Conservation (phyloP, 1,140 invertebrate species). For the Drosophila pallidifrons region DNA sequence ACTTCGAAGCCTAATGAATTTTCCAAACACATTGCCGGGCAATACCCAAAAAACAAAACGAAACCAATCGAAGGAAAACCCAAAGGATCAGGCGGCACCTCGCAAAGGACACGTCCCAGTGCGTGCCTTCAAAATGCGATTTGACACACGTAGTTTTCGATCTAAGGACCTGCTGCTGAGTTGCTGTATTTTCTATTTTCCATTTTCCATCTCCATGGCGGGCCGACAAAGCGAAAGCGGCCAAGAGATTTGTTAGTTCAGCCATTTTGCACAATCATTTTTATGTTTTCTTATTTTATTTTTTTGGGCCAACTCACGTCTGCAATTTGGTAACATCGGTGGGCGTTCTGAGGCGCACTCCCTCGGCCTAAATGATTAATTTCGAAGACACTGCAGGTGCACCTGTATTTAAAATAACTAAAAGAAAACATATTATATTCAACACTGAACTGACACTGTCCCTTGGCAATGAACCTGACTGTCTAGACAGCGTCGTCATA, state of each 20-base stretch:
- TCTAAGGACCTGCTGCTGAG: slow-evolving; percentile 9
- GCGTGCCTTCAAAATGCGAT: slow-evolving; percentile 23
- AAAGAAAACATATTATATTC: slow-evolving; percentile 29
- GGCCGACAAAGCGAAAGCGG: slow-evolving; percentile 33
- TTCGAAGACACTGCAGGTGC: slow-evolving; percentile 33
- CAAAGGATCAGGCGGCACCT: slow-evolving; percentile 11
- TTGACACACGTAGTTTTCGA: slow-evolving; percentile 17
- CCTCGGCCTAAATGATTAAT: slow-evolving; percentile 36
- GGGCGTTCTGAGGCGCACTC: slow-evolving; percentile 25
- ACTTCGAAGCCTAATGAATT: slow-evolving; percentile 29
- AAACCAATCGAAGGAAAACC: slow-evolving; percentile 23
- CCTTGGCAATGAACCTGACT: slow-evolving; percentile 25
- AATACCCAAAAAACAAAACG: slow-evolving; percentile 27
- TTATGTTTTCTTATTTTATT: not conserved
- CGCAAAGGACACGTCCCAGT: slow-evolving; percentile 48
- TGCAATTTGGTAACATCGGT: slow-evolving; percentile 16
- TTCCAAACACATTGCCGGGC: slow-evolving; percentile 44
- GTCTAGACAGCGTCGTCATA: slow-evolving; percentile 54
- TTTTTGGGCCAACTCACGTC: slow-evolving; percentile 14
- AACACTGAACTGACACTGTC: slow-evolving; percentile 18
- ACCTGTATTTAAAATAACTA: slow-evolving; percentile 20
- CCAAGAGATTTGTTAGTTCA: slow-evolving; percentile 32
- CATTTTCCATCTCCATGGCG: not conserved
- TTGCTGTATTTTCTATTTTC: not conserved
- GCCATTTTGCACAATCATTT: slow-evolving; percentile 40